Evolutionary conservation across 2,888 invertebrate species (phyloP), one percentile per base, ranked within the genome.

Genomic region (Miltochrista miniata): DNA sequence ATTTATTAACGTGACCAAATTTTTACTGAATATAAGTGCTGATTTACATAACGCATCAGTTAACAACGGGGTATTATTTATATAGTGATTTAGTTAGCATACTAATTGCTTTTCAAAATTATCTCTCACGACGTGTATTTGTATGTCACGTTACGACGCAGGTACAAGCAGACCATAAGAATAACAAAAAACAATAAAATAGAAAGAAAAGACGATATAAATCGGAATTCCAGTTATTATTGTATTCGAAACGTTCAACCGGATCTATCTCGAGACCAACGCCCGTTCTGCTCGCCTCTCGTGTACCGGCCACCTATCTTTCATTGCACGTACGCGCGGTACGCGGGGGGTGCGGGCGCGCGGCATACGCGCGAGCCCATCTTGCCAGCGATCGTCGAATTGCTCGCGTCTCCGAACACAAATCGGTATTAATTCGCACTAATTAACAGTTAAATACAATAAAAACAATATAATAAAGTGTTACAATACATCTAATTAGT

Each of bases 321-420:
- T 91, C 91, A 91, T 90, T 90, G 91, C 91, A 91, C 90, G 91
- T 90, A 90, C 86, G 86, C 83, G 85, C 79, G 76, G 83, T 75
- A 87, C 76, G 87, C 82, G 86, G 85, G 74, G 85, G 82, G 85
- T 73, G 76, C 72, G 77, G 71, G 70, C 84, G 81, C 80, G 83
- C 81, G 80, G 78, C 83, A 81, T 79, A 82, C 83, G 80, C 85
- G 87, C 52, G 84, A 87, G 90, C 52, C 90, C 90, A 90, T 91
- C 90, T 90, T 91, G 90, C 88, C 69, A 81, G 85, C 85, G 88
- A 81, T 82, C 88, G 90, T 83, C 84, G 87, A 79, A 83, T 81
- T 80, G 90, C 79, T 81, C 87, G 90, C 88, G 87, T 89, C 90
- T 89, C 88, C 76, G 77, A 76, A 76, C 80, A 79, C 76, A 84